Percentiles rank a stretch among this genome's conserved stretches.
phyloP scores from a whole-genome alignment of 2,113 vertebrate species.

The Rhizomys pruinosus region DNA sequence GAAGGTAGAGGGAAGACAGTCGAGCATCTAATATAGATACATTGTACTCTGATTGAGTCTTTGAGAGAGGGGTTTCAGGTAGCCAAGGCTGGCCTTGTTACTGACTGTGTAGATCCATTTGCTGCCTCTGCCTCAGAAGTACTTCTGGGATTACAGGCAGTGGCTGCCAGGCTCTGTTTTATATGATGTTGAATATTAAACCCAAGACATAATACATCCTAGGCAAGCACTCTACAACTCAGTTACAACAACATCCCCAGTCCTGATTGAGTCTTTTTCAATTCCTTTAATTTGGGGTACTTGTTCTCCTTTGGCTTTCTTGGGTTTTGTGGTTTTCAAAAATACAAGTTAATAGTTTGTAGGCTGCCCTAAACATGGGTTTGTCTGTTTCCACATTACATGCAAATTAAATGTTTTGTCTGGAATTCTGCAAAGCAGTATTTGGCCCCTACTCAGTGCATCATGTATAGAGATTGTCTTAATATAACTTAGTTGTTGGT shows the following conservation, averaged over 20 bases:
- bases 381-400: neutral
- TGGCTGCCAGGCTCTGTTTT: too few species aligned
- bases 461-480: too few species aligned
- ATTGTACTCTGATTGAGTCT: neutral
- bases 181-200: too few species aligned
- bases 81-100: too few species aligned
- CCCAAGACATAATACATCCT: too few species aligned
- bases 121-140: too few species aligned
- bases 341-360: neutral
- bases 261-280: neutral
- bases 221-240: too few species aligned
- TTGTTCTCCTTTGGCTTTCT: neutral
- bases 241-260: too few species aligned
- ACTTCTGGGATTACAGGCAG: too few species aligned
- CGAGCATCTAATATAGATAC: neutral
- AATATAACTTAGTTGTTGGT: too few species aligned
- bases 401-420: conserved; percentile 1
- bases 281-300: neutral
- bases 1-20: too few species aligned
- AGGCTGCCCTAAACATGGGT: neutral
- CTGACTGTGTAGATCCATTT: too few species aligned
- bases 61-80: neutral
- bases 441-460: neutral
- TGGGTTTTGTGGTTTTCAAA: neutral
- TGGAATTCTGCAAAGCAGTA: neutral